These are phyloP conservation scores for Meiosimyza platycephala DNA, from an alignment of 2,888 invertebrate genomes.

Conservation along the genomic window DNA sequence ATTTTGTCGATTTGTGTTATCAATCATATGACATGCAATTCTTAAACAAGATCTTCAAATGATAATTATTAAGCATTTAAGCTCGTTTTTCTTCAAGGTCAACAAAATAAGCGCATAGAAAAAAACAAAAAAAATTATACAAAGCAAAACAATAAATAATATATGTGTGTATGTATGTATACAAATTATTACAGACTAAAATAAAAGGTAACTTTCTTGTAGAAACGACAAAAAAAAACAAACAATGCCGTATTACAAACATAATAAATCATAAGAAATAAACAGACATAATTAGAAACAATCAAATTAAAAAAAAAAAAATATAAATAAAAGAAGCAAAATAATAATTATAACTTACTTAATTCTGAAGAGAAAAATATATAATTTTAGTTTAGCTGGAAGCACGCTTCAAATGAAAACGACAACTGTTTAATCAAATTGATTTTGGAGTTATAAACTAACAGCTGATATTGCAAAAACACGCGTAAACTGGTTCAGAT, in stretches of 20 bases:
- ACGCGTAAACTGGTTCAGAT: background rate
- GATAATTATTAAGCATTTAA: no score
- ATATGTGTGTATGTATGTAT: background rate
- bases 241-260: background rate
- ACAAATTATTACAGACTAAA: background rate
- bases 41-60: no score
- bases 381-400: no score
- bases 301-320: constrained; percentile 9
- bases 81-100: no score
- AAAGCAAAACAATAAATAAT: background rate
- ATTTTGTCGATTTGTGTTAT: no score
- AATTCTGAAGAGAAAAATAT: background rate
- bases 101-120: background rate
- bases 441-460: background rate
- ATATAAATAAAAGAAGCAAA: constrained; percentile 7
- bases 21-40: no score
- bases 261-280: background rate
- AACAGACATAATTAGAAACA: background rate
- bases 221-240: background rate
- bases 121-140: background rate
- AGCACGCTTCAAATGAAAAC: background rate
- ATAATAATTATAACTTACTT: constrained; percentile 12
- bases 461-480: background rate
- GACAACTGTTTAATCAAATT: background rate
- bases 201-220: background rate